Evolutionary conservation across 2,888 invertebrate genomes (phyloP).

Genomic region (Nemapogon koenigi): DNA sequence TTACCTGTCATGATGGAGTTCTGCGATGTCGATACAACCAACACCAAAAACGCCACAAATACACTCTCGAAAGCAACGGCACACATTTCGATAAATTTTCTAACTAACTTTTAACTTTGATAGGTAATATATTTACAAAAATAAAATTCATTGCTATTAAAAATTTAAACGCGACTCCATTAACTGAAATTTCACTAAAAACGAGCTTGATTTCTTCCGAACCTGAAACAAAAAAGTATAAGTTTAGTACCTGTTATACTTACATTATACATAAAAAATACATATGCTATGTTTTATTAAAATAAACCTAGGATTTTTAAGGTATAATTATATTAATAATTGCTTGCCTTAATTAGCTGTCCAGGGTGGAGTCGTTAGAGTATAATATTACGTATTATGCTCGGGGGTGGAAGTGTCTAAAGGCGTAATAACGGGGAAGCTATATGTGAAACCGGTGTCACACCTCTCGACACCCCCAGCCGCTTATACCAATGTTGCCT

Average conservation of each 20-base stretch:
- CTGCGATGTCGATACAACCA: conserved; percentile 37
- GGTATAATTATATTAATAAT: neutral
- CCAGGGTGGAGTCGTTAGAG: too few relatives aligned
- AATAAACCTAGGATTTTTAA: neutral
- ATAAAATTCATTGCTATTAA: conserved; percentile 17
- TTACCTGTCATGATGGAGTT: conserved; percentile 43
- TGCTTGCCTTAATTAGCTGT: too few relatives aligned
- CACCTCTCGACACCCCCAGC: too few relatives aligned
- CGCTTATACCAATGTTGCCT: too few relatives aligned
- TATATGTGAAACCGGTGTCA: too few relatives aligned
- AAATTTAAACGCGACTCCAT: conserved; percentile 11
- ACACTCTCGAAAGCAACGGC: conserved; percentile 36
- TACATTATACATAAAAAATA: too few relatives aligned
- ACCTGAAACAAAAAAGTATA: conserved; percentile 39
- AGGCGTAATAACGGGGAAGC: too few relatives aligned
- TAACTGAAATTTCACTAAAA: conserved; percentile 20
- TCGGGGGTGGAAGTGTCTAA: too few relatives aligned
- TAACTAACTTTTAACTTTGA: conserved; percentile 26
- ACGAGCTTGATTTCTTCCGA: conserved; percentile 22
- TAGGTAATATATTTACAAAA: conserved; percentile 21
- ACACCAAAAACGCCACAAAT: conserved; percentile 34
- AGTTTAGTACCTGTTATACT: too few relatives aligned
- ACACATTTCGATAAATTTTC: conserved; percentile 35
- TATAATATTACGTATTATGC: too few relatives aligned
- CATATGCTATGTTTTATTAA: too few relatives aligned